Percentiles rank a stretch among this genome's conserved stretches.
Evolutionary conservation across 2,113 vertebrate species (phyloP).

Genomic region (Melanocharis versteri): DNA sequence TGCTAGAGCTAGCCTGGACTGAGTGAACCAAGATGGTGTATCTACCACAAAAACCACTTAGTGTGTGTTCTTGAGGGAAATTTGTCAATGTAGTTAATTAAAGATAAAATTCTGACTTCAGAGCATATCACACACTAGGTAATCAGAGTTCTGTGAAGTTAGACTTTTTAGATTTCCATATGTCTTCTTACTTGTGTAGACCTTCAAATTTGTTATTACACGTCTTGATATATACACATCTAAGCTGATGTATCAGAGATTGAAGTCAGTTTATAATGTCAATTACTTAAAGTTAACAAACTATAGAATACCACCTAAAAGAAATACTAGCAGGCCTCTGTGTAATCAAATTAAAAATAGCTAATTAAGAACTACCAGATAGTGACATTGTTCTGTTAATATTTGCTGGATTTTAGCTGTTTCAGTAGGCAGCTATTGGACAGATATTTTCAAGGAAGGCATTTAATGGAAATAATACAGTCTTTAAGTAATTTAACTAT

Average conservation of each 20-base stretch:
- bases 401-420: not conserved
- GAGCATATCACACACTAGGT: not conserved
- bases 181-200: not conserved
- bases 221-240: not conserved
- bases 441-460: too few species aligned
- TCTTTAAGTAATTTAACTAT: not conserved
- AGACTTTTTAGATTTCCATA: not conserved
- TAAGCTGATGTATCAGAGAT: not conserved
- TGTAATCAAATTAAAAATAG: not conserved
- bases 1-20: not conserved
- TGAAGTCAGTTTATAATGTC: not conserved
- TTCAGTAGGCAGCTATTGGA: not conserved
- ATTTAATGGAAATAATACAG: too few species aligned
- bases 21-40: not conserved
- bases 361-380: not conserved
- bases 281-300: not conserved
- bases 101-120: not conserved
- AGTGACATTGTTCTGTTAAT: not conserved
- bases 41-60: not conserved
- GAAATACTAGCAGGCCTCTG: not conserved
- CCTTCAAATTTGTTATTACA: not conserved
- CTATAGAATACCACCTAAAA: not conserved
- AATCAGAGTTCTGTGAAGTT: not conserved
- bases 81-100: not conserved
- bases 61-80: not conserved